Evolutionary conservation across 1,140 invertebrate species (phyloP).

Genomic region (Cotesia vestalis): DNA sequence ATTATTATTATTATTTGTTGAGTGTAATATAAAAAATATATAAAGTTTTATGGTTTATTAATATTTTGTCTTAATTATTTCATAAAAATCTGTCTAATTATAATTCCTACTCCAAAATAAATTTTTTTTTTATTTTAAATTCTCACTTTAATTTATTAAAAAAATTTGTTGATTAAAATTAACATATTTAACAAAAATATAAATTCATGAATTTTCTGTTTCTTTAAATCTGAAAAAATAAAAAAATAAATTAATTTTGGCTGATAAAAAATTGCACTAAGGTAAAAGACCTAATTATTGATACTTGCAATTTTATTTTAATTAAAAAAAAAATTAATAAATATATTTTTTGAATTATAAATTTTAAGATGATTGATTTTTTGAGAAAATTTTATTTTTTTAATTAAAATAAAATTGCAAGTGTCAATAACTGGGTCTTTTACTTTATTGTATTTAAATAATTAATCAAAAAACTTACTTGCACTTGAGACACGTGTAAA

Average conservation of each 20-base stretch:
- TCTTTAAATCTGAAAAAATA: conserved; percentile 74
- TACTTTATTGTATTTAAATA: neutral
- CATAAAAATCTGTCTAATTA: no score
- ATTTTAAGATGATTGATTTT: no score
- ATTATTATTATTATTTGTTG: conserved; percentile 58
- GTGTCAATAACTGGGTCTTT: no score
- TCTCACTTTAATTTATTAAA: no score
- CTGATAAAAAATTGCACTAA: conserved; percentile 10
- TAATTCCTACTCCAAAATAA: no score
- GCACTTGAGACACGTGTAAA: conserved; percentile 96
- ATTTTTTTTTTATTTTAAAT: no score
- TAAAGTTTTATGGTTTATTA: conserved; percentile 64
- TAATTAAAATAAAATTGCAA: no score
- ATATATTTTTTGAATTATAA: no score
- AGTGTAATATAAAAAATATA: conserved; percentile 54
- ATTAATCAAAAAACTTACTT: conserved; percentile 70
- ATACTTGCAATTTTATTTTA: no score
- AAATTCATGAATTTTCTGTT: conserved; percentile 73
- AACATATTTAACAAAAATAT: neutral
- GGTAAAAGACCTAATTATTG: no score
- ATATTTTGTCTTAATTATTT: conserved; percentile 24
- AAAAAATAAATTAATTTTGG: conserved; percentile 31
- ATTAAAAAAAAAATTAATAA: no score
- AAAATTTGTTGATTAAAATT: neutral
- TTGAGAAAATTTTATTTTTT: no score